Evolutionary conservation across 1,140 invertebrate species (phyloP).

Genomic region (Drosophila oshimai): DNA sequence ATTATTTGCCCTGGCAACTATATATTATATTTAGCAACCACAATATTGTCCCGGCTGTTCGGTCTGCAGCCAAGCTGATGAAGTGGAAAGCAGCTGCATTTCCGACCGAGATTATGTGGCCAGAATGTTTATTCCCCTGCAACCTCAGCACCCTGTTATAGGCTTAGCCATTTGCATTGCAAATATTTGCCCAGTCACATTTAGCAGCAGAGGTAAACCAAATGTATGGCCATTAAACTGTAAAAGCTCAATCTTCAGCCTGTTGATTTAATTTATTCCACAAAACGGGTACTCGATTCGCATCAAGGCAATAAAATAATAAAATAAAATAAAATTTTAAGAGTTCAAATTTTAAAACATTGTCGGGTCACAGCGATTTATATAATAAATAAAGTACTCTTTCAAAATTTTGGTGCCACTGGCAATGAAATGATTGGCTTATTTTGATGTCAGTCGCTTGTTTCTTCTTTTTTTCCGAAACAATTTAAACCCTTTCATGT

Average conservation of each 20-base stretch:
- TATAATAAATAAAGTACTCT: background rate
- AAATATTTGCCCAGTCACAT: slow-evolving; percentile 24
- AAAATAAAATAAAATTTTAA: background rate
- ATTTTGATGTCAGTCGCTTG: background rate
- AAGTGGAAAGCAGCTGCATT: slow-evolving; percentile 34
- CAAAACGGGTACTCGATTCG: background rate
- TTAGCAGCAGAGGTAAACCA: background rate
- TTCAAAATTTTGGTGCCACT: background rate
- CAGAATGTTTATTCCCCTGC: background rate
- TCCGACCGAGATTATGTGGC: slow-evolving; percentile 34
- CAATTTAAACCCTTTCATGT: background rate
- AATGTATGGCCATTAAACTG: background rate
- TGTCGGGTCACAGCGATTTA: no score
- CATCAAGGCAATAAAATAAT: background rate
- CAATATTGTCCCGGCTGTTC: slow-evolving; percentile 11
- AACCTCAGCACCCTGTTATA: background rate
- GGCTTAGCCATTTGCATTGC: slow-evolving; percentile 24
- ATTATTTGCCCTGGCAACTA: slow-evolving; percentile 14
- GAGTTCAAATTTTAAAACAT: background rate
- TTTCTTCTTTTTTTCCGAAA: background rate
- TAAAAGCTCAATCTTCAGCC: background rate
- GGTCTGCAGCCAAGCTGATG: slow-evolving; percentile 1
- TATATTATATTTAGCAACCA: slow-evolving; percentile 35
- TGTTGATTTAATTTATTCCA: background rate
- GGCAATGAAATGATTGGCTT: background rate